Conservation (phyloP, 2,113 vertebrate species). For the Myrmecobius fasciatus region DNA sequence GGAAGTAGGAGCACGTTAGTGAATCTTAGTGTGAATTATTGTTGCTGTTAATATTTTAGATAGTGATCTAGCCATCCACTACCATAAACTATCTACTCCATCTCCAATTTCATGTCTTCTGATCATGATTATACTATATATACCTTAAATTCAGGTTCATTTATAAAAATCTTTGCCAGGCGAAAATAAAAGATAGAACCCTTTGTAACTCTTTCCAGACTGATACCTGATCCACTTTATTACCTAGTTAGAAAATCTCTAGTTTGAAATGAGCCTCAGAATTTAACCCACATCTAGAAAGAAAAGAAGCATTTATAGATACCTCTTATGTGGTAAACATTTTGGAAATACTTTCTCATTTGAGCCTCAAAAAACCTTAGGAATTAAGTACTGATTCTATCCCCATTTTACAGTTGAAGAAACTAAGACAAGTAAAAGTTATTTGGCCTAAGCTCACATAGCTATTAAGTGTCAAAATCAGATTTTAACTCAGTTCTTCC, state of each 20-base stretch:
- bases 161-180: neutral
- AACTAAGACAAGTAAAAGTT: neutral
- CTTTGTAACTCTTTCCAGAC: neutral
- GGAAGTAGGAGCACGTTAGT: neutral
- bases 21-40: neutral
- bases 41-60: neutral
- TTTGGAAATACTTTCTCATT: neutral
- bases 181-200: neutral
- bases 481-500: neutral
- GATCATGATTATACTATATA: neutral
- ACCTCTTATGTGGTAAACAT: neutral
- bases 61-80: neutral
- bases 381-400: neutral
- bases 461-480: neutral
- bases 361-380: neutral
- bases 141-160: no score
- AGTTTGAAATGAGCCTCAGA: neutral
- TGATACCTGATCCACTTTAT: neutral
- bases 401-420: neutral
- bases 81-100: neutral
- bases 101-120: neutral
- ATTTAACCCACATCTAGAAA: neutral
- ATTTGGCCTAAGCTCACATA: neutral
- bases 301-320: neutral
- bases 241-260: neutral